These are phyloP conservation scores for Leucopsar rothschildi DNA, from an alignment of 2,113 vertebrate species.

Conservation along the genomic window DNA sequence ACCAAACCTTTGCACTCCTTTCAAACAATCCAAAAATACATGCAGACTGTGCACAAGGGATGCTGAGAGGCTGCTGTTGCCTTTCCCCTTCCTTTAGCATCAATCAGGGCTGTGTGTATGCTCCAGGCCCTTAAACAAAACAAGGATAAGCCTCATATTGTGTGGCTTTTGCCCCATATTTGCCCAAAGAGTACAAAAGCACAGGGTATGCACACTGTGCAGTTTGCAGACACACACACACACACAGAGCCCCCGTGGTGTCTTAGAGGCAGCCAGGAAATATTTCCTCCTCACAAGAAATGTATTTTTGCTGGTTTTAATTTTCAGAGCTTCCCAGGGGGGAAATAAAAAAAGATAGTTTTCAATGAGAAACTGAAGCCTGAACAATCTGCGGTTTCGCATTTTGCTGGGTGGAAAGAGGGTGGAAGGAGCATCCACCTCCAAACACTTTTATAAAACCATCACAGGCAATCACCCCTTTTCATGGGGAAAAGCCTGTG, in stretches of 20 bases:
- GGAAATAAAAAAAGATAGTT: background rate
- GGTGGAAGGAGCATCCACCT: background rate
- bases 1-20: background rate
- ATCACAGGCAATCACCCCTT: background rate
- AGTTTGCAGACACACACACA: background rate
- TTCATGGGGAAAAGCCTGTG: background rate
- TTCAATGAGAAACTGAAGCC: conserved; percentile 16
- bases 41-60: background rate
- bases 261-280: background rate
- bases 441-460: background rate
- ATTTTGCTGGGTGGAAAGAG: background rate
- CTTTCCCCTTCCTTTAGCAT: background rate
- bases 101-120: background rate
- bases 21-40: background rate
- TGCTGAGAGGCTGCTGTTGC: background rate
- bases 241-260: background rate
- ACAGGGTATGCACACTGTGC: background rate
- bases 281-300: conserved; percentile 8
- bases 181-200: background rate
- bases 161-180: background rate
- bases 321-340: conserved; percentile 10
- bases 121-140: background rate
- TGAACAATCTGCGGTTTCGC: background rate
- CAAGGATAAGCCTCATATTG: background rate
- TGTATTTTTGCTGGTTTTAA: conserved; percentile 36